Percentiles rank a stretch among this genome's conserved stretches.
Conservation (phyloP, 2,888 invertebrate genomes). For the Pristionchus japonicus region DNA sequence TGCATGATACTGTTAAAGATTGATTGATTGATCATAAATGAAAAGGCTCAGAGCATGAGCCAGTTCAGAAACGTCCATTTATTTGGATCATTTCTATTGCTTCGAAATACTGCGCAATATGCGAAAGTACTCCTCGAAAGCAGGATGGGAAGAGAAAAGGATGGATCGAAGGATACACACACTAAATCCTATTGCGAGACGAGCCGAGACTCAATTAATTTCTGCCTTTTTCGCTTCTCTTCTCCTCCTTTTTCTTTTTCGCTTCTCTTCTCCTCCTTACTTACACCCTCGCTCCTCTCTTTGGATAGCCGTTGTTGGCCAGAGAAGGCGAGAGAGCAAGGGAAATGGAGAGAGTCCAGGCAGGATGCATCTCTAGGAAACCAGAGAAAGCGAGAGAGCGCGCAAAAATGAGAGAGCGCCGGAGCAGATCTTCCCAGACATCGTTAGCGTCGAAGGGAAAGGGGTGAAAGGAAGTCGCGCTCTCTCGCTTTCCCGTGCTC, state of each 20-base stretch:
- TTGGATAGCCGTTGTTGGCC: background rate
- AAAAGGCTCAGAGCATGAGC: too few species aligned
- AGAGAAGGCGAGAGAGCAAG: background rate
- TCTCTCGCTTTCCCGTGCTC: background rate
- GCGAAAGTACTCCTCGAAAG: background rate
- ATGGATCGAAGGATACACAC: background rate
- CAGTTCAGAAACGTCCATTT: too few species aligned
- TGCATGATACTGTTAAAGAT: too few species aligned
- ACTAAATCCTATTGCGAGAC: slow-evolving; percentile 11
- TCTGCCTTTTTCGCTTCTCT: slow-evolving; percentile 26
- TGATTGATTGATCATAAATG: too few species aligned
- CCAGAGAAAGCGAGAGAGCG: background rate
- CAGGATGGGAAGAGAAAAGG: background rate
- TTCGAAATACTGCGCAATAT: background rate
- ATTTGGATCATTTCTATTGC: too few species aligned
- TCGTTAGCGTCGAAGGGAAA: background rate
- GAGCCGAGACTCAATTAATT: slow-evolving; percentile 32
- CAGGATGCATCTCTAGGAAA: background rate
- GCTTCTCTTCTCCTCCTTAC: background rate
- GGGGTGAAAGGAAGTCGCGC: too few species aligned
- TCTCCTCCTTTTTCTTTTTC: background rate
- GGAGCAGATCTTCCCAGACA: slow-evolving; percentile 15
- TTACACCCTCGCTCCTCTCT: background rate
- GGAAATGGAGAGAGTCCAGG: background rate
- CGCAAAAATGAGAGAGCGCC: background rate